These are phyloP conservation scores for Bos indicus DNA, from an alignment of 2,113 vertebrate genomes.

Conservation along the genomic window DNA sequence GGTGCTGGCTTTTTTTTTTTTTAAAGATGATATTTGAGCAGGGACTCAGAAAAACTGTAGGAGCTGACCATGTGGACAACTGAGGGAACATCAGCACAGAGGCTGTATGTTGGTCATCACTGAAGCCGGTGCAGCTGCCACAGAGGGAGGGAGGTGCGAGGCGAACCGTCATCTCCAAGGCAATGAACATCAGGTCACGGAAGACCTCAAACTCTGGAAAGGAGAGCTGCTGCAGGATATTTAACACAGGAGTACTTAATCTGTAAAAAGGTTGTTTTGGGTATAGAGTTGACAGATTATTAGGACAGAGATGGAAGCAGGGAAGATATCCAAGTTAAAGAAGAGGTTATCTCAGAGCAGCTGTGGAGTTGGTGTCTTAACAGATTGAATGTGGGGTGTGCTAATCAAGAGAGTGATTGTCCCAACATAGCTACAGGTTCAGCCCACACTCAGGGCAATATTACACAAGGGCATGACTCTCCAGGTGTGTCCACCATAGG, in stretches of 20 bases:
- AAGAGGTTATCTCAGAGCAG: background rate
- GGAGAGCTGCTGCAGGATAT: background rate
- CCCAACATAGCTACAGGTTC: too few species aligned
- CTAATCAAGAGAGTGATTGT: background rate
- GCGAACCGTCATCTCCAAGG: background rate
- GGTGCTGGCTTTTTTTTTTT: background rate
- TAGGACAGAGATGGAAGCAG: background rate
- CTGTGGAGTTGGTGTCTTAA: background rate
- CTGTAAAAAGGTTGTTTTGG: background rate
- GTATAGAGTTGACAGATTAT: background rate
- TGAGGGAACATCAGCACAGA: background rate
- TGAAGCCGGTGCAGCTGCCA: background rate
- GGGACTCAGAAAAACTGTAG: background rate
- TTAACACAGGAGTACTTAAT: background rate
- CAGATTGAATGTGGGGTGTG: background rate
- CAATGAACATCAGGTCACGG: background rate
- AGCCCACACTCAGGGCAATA: background rate
- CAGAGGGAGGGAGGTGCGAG: background rate
- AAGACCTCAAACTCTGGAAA: background rate
- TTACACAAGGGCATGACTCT: background rate
- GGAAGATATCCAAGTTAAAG: background rate
- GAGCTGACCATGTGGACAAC: background rate
- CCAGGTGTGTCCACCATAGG: background rate
- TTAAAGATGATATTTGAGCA: background rate
- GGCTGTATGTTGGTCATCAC: background rate